These are phyloP conservation scores for Eupleurogrammus muticus DNA, from an alignment of 2,797 vertebrate genomes.

Conservation along the genomic window DNA sequence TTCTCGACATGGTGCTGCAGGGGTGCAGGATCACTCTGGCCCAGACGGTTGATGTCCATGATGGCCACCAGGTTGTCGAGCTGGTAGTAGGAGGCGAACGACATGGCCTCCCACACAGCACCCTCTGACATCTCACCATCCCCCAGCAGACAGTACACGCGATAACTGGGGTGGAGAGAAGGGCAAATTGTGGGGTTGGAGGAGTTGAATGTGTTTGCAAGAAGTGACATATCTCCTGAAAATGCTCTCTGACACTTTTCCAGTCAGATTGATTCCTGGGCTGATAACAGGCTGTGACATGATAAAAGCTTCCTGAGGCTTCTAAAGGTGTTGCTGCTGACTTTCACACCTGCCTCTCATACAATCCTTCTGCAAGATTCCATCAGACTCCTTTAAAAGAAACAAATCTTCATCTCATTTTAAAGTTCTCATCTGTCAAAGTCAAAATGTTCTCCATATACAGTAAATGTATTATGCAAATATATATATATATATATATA, in stretches of 20 bases:
- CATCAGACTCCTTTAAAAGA: background rate
- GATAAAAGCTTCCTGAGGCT: conserved; percentile 31
- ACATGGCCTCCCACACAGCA: conserved; percentile 98
- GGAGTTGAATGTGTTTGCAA: conserved; percentile 6
- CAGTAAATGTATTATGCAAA: background rate
- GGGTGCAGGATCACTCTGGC: conserved; percentile 93
- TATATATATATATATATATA: no score
- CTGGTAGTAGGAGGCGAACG: conserved; percentile 95
- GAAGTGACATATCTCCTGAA: conserved; percentile 28
- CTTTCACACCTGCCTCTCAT: conserved; percentile 50
- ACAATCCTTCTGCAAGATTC: conserved; percentile 4
- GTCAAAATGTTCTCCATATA: background rate
- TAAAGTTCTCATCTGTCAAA: background rate
- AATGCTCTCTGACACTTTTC: conserved; percentile 63
- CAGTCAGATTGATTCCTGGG: conserved; percentile 46
- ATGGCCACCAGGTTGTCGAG: conserved; percentile 96
- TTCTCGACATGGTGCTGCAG: conserved; percentile 94
- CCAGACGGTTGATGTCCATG: conserved; percentile 95
- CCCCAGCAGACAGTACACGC: conserved; percentile 93
- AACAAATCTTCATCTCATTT: background rate
- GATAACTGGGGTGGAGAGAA: conserved; percentile 84
- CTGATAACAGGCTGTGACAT: conserved; percentile 46
- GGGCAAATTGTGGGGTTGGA: conserved; percentile 10
- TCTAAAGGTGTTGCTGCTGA: conserved; percentile 30
- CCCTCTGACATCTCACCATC: conserved; percentile 96